Evolutionary conservation across 2,113 vertebrate genomes (phyloP).

Genomic region (Vulpes vulpes): DNA sequence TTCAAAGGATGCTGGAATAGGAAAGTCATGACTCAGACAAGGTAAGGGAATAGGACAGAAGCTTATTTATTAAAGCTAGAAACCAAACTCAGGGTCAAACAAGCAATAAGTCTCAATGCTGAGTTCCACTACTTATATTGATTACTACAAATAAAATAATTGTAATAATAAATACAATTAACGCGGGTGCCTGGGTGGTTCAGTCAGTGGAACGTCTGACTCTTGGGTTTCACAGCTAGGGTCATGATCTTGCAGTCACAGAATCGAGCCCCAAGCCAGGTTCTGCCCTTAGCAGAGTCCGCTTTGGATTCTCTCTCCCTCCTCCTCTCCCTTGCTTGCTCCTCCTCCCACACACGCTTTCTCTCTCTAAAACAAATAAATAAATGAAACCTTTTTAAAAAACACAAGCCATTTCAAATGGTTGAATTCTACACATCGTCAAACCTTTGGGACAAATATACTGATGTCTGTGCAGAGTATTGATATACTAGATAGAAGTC

Average conservation of each 20-base stretch:
- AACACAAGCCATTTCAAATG: neutral
- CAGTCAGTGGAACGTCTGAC: neutral
- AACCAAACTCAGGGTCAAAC: neutral
- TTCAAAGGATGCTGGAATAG: neutral
- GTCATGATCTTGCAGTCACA: neutral
- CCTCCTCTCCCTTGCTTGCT: neutral
- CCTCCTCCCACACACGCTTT: neutral
- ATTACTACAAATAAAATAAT: neutral
- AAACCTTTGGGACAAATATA: neutral
- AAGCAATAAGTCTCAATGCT: neutral
- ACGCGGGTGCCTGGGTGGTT: neutral
- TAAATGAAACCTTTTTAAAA: neutral
- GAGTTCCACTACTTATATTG: neutral
- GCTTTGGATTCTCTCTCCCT: neutral
- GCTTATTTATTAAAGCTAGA: neutral
- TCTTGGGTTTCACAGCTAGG: neutral
- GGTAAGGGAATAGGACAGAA: neutral
- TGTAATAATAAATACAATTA: slow-evolving; percentile 4
- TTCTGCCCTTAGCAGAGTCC: neutral
- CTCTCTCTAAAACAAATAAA: neutral
- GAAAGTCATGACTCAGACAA: neutral
- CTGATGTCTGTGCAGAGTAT: neutral
- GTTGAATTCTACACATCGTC: neutral
- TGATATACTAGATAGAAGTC: neutral
- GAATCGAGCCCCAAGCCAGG: neutral